These are phyloP conservation scores for Apodemus sylvaticus DNA, from an alignment of 2,113 vertebrate species.

Conservation along the genomic window DNA sequence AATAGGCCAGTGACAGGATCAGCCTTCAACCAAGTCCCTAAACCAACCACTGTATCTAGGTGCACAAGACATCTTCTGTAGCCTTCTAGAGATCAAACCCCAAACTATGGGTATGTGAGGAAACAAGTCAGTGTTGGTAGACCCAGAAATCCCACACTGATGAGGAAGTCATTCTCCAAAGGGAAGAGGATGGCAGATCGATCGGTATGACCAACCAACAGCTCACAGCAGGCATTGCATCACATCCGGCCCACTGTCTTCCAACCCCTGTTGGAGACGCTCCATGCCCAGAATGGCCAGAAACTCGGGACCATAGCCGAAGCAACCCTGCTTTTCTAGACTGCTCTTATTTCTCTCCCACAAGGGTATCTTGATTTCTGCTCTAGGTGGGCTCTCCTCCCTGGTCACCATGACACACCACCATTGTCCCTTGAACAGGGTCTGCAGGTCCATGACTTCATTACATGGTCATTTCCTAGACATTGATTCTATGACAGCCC, in stretches of 20 bases:
- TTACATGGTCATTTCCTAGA: fast-evolving
- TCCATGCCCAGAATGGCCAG: fast-evolving
- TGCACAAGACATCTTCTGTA: background rate
- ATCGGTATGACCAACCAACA: background rate
- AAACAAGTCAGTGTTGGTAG: background rate
- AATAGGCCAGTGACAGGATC: background rate
- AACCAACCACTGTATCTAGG: background rate
- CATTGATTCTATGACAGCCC: background rate
- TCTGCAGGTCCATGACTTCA: too few relatives aligned
- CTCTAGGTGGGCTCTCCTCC: fast-evolving
- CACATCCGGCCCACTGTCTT: fast-evolving
- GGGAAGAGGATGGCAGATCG: background rate
- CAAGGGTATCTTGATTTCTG: fast-evolving
- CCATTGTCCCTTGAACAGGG: fast-evolving
- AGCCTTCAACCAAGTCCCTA: background rate
- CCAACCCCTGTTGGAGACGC: background rate
- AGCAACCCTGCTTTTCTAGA: background rate
- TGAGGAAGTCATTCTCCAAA: background rate
- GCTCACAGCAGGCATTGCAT: background rate
- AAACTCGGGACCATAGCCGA: background rate
- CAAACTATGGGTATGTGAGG: background rate
- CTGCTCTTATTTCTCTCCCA: background rate
- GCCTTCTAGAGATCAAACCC: background rate
- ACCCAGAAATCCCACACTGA: background rate
- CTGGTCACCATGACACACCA: fast-evolving